Base-by-base conservation (phyloP, 2,888 invertebrate genomes). In the Ophraella communa region DNA sequence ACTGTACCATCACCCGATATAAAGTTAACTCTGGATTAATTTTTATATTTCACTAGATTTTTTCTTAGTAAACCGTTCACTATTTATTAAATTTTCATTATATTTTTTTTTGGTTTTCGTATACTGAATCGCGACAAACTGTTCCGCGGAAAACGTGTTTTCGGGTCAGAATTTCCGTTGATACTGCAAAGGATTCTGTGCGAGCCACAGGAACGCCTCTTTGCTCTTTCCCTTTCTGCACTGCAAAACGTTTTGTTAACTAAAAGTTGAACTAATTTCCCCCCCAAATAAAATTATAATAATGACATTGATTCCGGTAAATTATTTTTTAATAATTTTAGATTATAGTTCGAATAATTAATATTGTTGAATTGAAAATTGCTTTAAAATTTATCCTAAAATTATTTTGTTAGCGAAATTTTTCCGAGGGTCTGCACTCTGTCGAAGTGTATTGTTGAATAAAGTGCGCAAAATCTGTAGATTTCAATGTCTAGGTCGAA, bases 171-270 rank as follows among this genome's bases (percentile, higher is more conserved):
- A 70, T 74, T 71, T 78, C 78, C 78, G 77, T 70, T 74, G 74
- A 76, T 77, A 80, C 80, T 80, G 80, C 80, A 78, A 70, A 78
- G 77, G 79, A 79, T 75, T 78, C 79, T 78, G 78, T 65, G 69
- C 66, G 33, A 52, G 35, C 27, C 44, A 35, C 30, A 69, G 72
- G 65, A 71, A 71, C 71, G 72, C 71, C 72, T 71, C 70, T 51
- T 59, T 39, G 14, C 42, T 35, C 58, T 51, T 51, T 59, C 51
- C 51, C 59, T 23, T 51, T 59, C 23, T 51, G 39, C n/a, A 35
- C 51, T 39, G 27, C 27, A 51, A 27, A 51, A 24, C 14, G 27
- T 35, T 27, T 51, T 59, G 51, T 11, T 39, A 33, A 58, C 30
- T 35, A 58, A 33, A 58, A 56, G 17, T 56, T 56, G 24, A 20